Evolutionary conservation across 2,888 invertebrate genomes (phyloP).

Genomic region (Trichogramma dendrolimi): DNA sequence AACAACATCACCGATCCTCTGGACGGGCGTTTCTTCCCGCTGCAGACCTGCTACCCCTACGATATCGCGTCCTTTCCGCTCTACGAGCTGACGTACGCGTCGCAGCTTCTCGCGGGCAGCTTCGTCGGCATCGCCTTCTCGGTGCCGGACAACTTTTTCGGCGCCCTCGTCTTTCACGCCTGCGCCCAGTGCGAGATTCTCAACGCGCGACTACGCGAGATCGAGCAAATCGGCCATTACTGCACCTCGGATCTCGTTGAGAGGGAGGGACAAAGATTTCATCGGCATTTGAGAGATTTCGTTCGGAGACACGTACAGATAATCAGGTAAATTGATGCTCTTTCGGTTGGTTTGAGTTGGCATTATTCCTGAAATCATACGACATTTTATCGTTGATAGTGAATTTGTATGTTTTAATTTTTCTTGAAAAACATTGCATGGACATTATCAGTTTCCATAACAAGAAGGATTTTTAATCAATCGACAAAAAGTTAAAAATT

Average conservation of each 20-base stretch:
- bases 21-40: background rate
- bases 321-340: constrained; percentile 4
- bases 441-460: too few species aligned
- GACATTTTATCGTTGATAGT: too few species aligned
- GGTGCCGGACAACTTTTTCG: constrained; percentile 18
- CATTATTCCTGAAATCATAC: too few species aligned
- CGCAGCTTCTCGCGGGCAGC: background rate
- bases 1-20: constrained; percentile 17
- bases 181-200: constrained; percentile 19
- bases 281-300: background rate
- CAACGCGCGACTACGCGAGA: background rate
- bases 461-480: too few species aligned
- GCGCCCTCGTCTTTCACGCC: constrained; percentile 21
- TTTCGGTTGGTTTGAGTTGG: background rate
- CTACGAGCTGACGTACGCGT: constrained; percentile 10
- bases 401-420: too few species aligned
- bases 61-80: background rate
- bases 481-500: too few species aligned
- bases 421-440: too few species aligned
- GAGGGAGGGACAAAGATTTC: background rate
- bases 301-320: constrained; percentile 4
- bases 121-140: background rate
- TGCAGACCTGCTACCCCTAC: constrained; percentile 16
- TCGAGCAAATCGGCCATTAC: background rate
- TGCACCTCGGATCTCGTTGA: background rate